phyloP scores from a whole-genome alignment of 2,797 vertebrate species.

The Tolypeutes matacus region DNA sequence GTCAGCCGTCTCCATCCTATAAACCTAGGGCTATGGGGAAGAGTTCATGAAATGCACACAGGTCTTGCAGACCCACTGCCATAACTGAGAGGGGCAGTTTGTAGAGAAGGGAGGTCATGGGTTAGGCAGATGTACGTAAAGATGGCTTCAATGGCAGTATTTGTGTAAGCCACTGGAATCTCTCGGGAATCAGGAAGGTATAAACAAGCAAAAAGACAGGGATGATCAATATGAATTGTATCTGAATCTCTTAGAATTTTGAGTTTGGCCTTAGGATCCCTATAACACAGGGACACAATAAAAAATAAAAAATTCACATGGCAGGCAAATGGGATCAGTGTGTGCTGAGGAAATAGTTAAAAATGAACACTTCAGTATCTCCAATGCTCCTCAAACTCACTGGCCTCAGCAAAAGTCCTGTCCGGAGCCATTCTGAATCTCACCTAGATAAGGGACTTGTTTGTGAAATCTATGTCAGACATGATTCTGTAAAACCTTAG shows the following conservation, averaged over 20 bases:
- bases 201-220: not conserved
- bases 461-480: conserved; percentile 3
- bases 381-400: not conserved
- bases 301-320: not conserved
- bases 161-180: not conserved
- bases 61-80: not conserved
- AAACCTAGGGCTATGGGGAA: too few species aligned
- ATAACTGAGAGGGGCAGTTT: too few species aligned
- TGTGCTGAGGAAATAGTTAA: not conserved
- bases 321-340: not conserved
- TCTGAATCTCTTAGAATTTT: not conserved
- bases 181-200: not conserved
- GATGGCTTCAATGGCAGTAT: not conserved
- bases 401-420: not conserved
- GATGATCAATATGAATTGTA: not conserved
- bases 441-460: not conserved
- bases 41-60: not conserved
- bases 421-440: not conserved
- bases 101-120: not conserved
- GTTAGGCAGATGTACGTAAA: not conserved
- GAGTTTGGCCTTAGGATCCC: not conserved
- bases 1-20: not conserved
- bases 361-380: not conserved
- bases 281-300: not conserved
- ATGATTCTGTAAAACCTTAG: not conserved